These are phyloP conservation scores for Urocitellus parryii DNA, from an alignment of 2,113 vertebrate species.

Conservation along the genomic window DNA sequence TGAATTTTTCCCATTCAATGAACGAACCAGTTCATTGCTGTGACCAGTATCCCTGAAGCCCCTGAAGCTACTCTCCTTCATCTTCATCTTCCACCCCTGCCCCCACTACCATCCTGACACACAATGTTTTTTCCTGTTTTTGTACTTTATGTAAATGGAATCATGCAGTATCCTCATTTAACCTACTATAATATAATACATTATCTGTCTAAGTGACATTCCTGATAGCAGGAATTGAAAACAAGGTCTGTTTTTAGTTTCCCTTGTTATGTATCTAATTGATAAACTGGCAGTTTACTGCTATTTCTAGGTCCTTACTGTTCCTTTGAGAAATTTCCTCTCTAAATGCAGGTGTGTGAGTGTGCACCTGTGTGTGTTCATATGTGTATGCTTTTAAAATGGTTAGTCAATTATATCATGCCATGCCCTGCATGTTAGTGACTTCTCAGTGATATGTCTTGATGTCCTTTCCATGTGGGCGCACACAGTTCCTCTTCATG, in stretches of 20 bases:
- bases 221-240: slow-evolving; percentile 18
- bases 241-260: slow-evolving; percentile 62
- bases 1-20: background rate
- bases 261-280: background rate
- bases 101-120: background rate
- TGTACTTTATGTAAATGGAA: background rate
- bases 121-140: slow-evolving; percentile 44
- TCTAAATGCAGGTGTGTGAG: background rate
- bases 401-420: background rate
- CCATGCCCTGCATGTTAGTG: background rate
- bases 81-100: background rate
- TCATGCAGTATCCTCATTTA: background rate
- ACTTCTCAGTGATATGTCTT: background rate
- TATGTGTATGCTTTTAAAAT: background rate
- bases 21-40: background rate
- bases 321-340: background rate
- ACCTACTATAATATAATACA: background rate
- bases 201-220: slow-evolving; percentile 38
- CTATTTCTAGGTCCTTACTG: background rate
- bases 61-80: background rate
- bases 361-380: background rate
- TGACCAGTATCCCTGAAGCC: background rate
- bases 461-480: background rate
- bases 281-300: background rate
- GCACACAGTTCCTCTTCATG: background rate